phyloP scores from a whole-genome alignment of 2,113 vertebrate species.

The Apodemus sylvaticus region DNA sequence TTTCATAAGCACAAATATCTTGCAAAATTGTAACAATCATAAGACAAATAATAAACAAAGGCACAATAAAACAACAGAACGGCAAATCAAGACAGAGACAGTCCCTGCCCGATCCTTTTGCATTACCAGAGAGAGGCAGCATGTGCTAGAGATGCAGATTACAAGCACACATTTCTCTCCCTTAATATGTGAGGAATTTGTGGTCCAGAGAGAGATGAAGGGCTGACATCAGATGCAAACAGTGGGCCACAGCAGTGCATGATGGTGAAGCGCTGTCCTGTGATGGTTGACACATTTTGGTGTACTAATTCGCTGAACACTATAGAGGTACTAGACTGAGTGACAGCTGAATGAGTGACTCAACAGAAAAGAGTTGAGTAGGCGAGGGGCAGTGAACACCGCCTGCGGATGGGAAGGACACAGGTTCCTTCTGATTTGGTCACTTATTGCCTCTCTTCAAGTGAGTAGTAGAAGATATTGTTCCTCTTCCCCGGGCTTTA shows the following conservation, averaged over 20 bases:
- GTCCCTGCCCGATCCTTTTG: not conserved
- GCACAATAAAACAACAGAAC: not conserved
- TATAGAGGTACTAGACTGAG: not conserved
- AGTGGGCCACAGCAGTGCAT: not conserved
- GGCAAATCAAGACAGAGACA: not conserved
- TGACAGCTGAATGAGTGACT: not conserved
- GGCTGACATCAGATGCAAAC: no score
- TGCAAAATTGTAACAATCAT: not conserved
- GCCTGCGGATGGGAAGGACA: not conserved
- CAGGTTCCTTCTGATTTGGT: not conserved
- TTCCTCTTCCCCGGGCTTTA: not conserved
- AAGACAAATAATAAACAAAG: not conserved
- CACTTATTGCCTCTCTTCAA: not conserved
- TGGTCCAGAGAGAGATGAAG: not conserved
- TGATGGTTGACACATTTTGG: not conserved
- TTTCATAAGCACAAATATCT: not conserved
- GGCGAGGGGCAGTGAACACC: no score
- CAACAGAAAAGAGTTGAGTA: not conserved
- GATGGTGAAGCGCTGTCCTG: not conserved
- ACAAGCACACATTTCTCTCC: not conserved
- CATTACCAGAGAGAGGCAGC: not conserved
- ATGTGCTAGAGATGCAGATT: not conserved
- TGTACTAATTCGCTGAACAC: not conserved
- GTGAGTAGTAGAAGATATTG: not conserved
- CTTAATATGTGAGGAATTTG: not conserved